Percentiles rank a stretch among this genome's conserved stretches.
Conservation (phyloP, 2,797 vertebrate species). For the Cryptoprocta ferox region DNA sequence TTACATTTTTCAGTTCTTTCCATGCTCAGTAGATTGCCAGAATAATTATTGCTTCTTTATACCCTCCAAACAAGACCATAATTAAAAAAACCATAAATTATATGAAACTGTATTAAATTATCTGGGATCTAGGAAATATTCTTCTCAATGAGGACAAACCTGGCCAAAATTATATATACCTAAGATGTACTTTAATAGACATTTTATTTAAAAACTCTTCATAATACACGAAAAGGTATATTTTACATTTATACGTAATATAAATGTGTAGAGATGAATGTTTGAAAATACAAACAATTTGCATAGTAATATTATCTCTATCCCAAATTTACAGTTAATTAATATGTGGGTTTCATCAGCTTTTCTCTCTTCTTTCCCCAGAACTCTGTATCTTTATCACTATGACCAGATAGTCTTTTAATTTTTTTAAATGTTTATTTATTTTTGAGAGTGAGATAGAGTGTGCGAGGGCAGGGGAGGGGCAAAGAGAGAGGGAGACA, state of each 20-base stretch:
- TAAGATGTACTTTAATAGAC: conserved; percentile 26
- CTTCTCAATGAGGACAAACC: conserved; percentile 14
- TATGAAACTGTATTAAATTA: conserved; percentile 57
- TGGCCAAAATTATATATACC: neutral
- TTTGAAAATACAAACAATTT: neutral
- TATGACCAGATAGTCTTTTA: neutral
- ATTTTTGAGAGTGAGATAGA: too few relatives aligned
- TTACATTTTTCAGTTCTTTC: conserved; percentile 45
- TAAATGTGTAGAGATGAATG: neutral
- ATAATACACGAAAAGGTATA: neutral
- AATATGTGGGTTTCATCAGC: neutral
- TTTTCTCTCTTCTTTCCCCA: neutral
- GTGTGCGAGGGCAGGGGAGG: too few relatives aligned
- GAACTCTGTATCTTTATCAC: neutral
- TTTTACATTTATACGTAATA: neutral
- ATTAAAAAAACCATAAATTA: conserved; percentile 12
- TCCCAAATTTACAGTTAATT: conserved; percentile 41
- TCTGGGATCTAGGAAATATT: conserved; percentile 55
- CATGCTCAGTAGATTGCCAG: neutral
- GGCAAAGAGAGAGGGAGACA: too few relatives aligned
- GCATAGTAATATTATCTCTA: neutral
- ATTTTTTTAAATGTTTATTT: too few relatives aligned
- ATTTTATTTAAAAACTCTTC: conserved; percentile 9
- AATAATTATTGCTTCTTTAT: conserved; percentile 56
- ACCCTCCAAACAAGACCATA: conserved; percentile 46